Percentiles rank a stretch among this genome's conserved stretches.
Conservation (phyloP, 2,888 invertebrate genomes). For the Matsumyia berberina region DNA sequence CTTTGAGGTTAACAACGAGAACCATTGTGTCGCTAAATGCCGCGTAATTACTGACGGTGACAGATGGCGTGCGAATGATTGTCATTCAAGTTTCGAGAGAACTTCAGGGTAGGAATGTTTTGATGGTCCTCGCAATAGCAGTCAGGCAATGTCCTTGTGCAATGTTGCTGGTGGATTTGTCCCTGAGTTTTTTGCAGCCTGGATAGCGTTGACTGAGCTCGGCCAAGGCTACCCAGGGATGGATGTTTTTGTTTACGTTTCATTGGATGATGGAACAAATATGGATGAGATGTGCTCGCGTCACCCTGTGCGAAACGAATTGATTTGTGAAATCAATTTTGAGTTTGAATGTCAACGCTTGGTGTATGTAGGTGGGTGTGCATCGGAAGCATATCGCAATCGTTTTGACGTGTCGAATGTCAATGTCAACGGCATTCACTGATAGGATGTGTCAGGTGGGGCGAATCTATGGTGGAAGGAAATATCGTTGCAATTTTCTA, state of each 20-base stretch:
- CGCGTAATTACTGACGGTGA: slow-evolving; percentile 53
- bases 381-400: slow-evolving; percentile 15
- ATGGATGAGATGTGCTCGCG: neutral
- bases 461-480: neutral
- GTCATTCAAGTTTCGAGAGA: neutral
- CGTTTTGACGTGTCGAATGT: slow-evolving; percentile 38
- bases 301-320: slow-evolving; percentile 16
- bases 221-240: slow-evolving; percentile 7
- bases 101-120: neutral
- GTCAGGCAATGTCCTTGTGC: neutral
- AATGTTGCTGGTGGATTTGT: neutral
- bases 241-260: slow-evolving; percentile 17
- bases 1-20: slow-evolving; percentile 4
- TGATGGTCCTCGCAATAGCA: slow-evolving; percentile 8
- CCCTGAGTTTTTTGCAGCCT: neutral
- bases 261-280: too few species aligned
- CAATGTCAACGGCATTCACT: slow-evolving; percentile 30
- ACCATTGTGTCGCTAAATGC: slow-evolving; percentile 18
- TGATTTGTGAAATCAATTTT: slow-evolving; percentile 37
- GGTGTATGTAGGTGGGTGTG: neutral
- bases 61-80: slow-evolving; percentile 44
- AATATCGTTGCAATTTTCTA: slow-evolving; percentile 16
- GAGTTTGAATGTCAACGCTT: slow-evolving; percentile 25
- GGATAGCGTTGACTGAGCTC: slow-evolving; percentile 8
- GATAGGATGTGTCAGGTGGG: neutral